Percentiles rank a stretch among this genome's conserved stretches.
Conservation (phyloP, 1,140 invertebrate species). For the Cataglyphis hispanica region DNA sequence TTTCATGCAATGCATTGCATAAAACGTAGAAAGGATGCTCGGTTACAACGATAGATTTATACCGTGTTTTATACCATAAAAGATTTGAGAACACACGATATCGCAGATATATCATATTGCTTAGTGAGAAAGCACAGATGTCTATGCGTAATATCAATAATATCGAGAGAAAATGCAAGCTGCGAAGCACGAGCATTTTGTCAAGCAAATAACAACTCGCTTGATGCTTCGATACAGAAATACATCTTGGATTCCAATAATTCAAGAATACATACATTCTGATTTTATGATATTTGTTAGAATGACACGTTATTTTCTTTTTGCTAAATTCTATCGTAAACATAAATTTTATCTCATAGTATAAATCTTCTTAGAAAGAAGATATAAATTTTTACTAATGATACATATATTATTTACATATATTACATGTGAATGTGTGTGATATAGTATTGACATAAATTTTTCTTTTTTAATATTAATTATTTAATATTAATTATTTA, state of each 20-base stretch:
- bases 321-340: too few relatives aligned
- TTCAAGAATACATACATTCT: background rate
- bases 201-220: slow-evolving; percentile 37
- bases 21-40: background rate
- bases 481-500: too few relatives aligned
- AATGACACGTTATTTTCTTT: background rate
- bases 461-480: background rate
- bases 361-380: background rate
- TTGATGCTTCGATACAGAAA: slow-evolving; percentile 49
- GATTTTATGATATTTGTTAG: background rate
- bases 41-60: slow-evolving; percentile 20
- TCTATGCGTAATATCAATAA: slow-evolving; percentile 65
- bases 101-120: slow-evolving; percentile 56
- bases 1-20: slow-evolving; percentile 27
- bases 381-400: background rate
- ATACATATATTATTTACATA: background rate
- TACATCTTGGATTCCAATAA: slow-evolving; percentile 24
- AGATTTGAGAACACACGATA: slow-evolving; percentile 39
- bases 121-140: slow-evolving; percentile 34
- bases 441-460: background rate
- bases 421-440: background rate
- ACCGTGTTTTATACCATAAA: slow-evolving; percentile 20
- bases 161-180: slow-evolving; percentile 17
- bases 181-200: slow-evolving; percentile 57
- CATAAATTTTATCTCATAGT: background rate